Base-by-base conservation (phyloP, 2,888 invertebrate species). In the Asteroscopus sphinx region DNA sequence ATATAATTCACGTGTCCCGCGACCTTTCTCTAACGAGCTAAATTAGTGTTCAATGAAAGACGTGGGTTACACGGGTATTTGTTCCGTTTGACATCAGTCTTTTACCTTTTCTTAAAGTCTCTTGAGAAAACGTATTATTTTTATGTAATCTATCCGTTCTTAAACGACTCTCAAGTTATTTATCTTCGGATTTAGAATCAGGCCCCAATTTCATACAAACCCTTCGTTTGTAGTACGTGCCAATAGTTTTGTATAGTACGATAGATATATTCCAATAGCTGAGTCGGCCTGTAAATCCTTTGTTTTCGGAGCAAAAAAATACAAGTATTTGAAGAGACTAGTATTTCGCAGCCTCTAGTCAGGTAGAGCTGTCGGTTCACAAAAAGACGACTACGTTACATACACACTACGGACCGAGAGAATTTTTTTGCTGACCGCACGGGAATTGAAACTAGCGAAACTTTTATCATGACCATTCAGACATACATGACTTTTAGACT, bases 261-360 rank as follows among this genome's bases (percentile, higher is more conserved):
- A 37, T 30, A 46, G 53, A 61, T 60, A 45, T 56, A 72, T 66
- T 70, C 64, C 45, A 74, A 74, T 69, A 70, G 68, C 68, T 55
- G 45, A 59, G 61, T 72, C 73, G 51, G 61, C 57, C 63, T 73
- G 66, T 71, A 77, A 79, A 81, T 64, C 77, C 72, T 76, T 79
- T 82, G 78, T 83, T 85, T 82, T 80, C 63, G 49, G 17, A 59
- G 49, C 54, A 76, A 82, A 80, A 21, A 64, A 76, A 77, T 54
- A 68, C 67, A 76, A 60, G 51, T 64, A 70, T 80, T 71, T 73
- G 65, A 72, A 75, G 75, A 63, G 68, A 73, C 58, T 68, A 51
- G 69, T 77, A 76, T 77, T 81, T 77, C 72, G 69, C 66, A 75
- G 78, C 58, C 70, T 64, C 70, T 64, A 69, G 80, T 75, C 78